These are phyloP conservation scores for Idaea dimidiata DNA, from an alignment of 2,888 invertebrate genomes.

Conservation along the genomic window DNA sequence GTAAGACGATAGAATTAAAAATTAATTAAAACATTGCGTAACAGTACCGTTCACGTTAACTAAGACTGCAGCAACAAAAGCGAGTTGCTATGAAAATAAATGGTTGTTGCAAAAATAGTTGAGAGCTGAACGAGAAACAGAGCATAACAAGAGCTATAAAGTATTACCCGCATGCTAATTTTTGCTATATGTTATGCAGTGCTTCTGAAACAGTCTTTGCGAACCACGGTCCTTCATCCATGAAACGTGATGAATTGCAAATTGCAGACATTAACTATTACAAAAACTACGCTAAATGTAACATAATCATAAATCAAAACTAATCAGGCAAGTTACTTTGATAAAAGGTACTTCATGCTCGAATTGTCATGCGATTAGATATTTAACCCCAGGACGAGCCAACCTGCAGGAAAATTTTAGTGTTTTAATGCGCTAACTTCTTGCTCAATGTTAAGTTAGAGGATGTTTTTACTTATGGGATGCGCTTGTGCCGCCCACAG, in stretches of 20 bases:
- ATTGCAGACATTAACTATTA: slow-evolving; percentile 40
- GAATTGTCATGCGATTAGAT: slow-evolving; percentile 52
- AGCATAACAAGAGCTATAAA: slow-evolving; percentile 73
- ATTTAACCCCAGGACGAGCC: slow-evolving; percentile 69
- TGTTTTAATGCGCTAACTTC: slow-evolving; percentile 21
- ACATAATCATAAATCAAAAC: slow-evolving; percentile 49
- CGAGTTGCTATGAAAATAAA: slow-evolving; percentile 64
- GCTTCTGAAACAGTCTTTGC: slow-evolving; percentile 62
- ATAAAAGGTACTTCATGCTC: slow-evolving; percentile 41
- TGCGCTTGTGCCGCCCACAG: slow-evolving; percentile 71
- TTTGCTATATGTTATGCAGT: slow-evolving; percentile 58
- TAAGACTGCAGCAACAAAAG: slow-evolving; percentile 54
- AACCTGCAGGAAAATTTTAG: slow-evolving; percentile 61
- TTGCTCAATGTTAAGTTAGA: slow-evolving; percentile 58
- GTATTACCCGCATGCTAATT: slow-evolving; percentile 78
- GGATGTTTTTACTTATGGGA: slow-evolving; percentile 71
- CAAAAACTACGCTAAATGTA: slow-evolving; percentile 41
- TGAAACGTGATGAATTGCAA: slow-evolving; percentile 56
- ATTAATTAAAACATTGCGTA: slow-evolving; percentile 28
- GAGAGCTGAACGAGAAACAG: slow-evolving; percentile 65
- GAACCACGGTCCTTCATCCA: slow-evolving; percentile 66
- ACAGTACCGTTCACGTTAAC: slow-evolving; percentile 21
- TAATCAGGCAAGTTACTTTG: slow-evolving; percentile 39
- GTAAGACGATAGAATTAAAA: slow-evolving; percentile 11
- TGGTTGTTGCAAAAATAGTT: slow-evolving; percentile 70